Base-by-base conservation (phyloP, 1,140 invertebrate genomes). In the Pissodes strobi region DNA sequence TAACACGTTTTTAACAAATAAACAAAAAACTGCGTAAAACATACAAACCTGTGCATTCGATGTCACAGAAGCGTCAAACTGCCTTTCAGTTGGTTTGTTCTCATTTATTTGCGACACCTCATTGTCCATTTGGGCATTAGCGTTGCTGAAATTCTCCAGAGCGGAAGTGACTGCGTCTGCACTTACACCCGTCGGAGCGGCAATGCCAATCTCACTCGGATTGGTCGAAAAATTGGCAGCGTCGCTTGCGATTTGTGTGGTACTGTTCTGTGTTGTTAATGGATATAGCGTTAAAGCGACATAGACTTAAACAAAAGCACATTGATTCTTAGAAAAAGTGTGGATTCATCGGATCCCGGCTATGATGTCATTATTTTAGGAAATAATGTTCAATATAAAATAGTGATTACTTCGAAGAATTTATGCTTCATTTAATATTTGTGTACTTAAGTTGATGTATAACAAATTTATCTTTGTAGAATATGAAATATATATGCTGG, bases 11-110 rank as follows among this genome's bases (percentile, higher is more conserved):
- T n/a, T n/a, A n/a, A n/a, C n/a, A n/a, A n/a, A n/a, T n/a, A n/a
- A n/a, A n/a, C n/a, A n/a, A n/a, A n/a, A n/a, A n/a, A n/a, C n/a
- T n/a, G n/a, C 23, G 46, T 23, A 45, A 55, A 19, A 45, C 8
- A 34, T 48, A 69, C 67, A 70, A 69, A 84, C 83, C 81, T 84
- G 83, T 21, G 73, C 66, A 34, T 81, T 80, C 1, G 80, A 73
- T 53, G 80, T 72, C 77, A 82, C 80, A 19, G 80, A 79, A 59
- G 80, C 66, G 81, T 69, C 82, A 78, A 52, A 80, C 6, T 68
- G 72, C 19, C 2, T 74, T 56, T 69, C 61, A 21, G 53, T 78
- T 15, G 76, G 77, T 62, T 78, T 78, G 69, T 77, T 76, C 68
- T 83, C 81, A 64, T 72, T 78, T 55, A 78, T 77, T 72, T 75